Percentiles rank a stretch among this genome's conserved stretches.
Conservation (phyloP, 2,113 vertebrate species). For the Silurus meridionalis region DNA sequence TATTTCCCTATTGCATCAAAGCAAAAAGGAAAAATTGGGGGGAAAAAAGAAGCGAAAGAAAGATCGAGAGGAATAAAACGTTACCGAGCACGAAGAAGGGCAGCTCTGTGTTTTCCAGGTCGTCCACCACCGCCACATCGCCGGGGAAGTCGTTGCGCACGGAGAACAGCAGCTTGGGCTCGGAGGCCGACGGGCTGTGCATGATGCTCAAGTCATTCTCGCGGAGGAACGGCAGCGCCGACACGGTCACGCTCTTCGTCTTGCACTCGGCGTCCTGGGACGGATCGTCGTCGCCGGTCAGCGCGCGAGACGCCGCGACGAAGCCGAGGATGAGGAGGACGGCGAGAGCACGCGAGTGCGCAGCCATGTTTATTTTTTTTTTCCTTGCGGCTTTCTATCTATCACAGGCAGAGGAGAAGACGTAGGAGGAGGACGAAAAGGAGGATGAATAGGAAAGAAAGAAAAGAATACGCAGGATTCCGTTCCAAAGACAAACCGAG, state of each 20-base stretch:
- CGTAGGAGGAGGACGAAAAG: too few species aligned
- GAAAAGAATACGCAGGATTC: not conserved
- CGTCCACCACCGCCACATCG: slow-evolving; percentile 93
- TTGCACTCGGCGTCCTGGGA: slow-evolving; percentile 92
- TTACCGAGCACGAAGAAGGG: slow-evolving; percentile 93
- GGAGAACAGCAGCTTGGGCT: slow-evolving; percentile 98
- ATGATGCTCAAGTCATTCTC: slow-evolving; percentile 99
- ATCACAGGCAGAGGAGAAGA: not conserved
- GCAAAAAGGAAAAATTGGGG: not conserved
- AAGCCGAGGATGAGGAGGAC: slow-evolving; percentile 52
- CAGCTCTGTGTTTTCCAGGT: slow-evolving; percentile 97
- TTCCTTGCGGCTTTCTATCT: slow-evolving; percentile 48
- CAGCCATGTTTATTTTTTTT: slow-evolving; percentile 64
- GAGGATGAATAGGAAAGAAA: too few species aligned
- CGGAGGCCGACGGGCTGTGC: slow-evolving; percentile 97
- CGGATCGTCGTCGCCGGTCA: slow-evolving; percentile 78
- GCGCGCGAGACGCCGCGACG: slow-evolving; percentile 39
- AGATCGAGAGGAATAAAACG: slow-evolving; percentile 54
- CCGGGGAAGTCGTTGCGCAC: slow-evolving; percentile 98
- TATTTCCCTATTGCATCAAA: not conserved
- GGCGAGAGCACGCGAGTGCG: slow-evolving; percentile 47
- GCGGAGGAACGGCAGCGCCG: slow-evolving; percentile 92
- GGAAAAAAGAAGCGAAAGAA: not conserved
- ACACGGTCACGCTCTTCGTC: slow-evolving; percentile 98
- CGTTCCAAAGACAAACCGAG: not conserved